These are phyloP conservation scores for Tachuris rubrigastra DNA, from an alignment of 2,113 vertebrate genomes.

Conservation along the genomic window DNA sequence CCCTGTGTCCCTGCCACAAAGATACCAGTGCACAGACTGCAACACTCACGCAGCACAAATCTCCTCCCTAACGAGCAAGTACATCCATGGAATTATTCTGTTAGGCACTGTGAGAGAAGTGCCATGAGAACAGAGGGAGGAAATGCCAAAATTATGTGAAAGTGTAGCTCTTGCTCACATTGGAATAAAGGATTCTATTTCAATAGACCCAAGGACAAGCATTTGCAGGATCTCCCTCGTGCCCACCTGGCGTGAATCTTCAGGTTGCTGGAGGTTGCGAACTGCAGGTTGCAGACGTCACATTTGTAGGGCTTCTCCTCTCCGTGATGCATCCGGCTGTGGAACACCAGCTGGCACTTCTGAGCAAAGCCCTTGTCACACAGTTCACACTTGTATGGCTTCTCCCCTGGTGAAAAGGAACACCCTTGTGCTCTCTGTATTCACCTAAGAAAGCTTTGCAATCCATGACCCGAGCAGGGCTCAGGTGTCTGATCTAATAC, in stretches of 20 bases:
- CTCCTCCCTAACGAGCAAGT: not conserved
- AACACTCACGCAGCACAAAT: not conserved
- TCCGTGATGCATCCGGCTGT: slow-evolving; percentile 91
- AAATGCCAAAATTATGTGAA: not conserved
- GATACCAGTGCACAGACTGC: not conserved
- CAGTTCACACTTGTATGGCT: slow-evolving; percentile 84
- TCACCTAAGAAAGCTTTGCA: not conserved
- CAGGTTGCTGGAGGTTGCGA: slow-evolving; percentile 89
- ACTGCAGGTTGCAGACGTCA: slow-evolving; percentile 86
- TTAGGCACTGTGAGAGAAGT: fast-evolving
- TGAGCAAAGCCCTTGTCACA: slow-evolving; percentile 89
- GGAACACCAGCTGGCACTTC: slow-evolving; percentile 91
- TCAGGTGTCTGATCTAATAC: not conserved
- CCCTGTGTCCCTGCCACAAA: not conserved
- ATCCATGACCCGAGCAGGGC: not conserved
- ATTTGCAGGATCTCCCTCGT: not conserved
- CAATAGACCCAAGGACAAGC: not conserved
- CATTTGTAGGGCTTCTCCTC: slow-evolving; percentile 91
- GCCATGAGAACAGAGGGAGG: not conserved
- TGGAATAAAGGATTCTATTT: not conserved
- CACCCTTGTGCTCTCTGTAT: not conserved
- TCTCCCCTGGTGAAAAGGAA: slow-evolving; percentile 77
- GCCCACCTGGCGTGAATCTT: slow-evolving; percentile 88
- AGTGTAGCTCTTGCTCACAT: not conserved
- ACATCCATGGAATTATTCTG: not conserved